These are phyloP conservation scores for Tipula vernalis DNA, from an alignment of 2,888 invertebrate genomes.

Conservation along the genomic window DNA sequence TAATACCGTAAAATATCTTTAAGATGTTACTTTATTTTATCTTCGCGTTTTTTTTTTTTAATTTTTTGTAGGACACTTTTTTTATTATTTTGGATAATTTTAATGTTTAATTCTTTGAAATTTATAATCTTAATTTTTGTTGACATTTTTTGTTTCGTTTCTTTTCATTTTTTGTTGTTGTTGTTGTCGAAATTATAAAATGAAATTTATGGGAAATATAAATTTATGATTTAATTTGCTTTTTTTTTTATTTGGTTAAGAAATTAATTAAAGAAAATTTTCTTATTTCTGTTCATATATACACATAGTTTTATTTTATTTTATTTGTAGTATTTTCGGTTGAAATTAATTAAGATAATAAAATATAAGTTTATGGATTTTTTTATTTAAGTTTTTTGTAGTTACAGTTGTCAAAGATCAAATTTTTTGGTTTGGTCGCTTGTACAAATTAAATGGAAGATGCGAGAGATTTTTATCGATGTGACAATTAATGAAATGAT, in stretches of 20 bases:
- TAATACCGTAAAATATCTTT: neutral
- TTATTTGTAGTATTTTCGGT: neutral
- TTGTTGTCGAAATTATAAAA: neutral
- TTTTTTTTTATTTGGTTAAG: neutral
- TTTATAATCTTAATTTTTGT: slow-evolving; percentile 4
- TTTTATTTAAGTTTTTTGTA: neutral
- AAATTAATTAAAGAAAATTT: slow-evolving; percentile 4
- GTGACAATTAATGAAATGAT: neutral
- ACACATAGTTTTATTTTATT: neutral
- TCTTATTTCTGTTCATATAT: neutral
- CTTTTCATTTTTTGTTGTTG: neutral
- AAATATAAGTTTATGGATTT: neutral
- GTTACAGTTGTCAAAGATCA: neutral
- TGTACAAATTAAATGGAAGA: neutral
- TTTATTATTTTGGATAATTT: neutral
- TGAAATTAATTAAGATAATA: neutral
- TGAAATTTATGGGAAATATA: neutral
- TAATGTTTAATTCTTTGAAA: neutral
- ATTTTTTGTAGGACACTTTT: neutral
- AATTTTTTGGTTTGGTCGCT: neutral
- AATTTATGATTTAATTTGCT: neutral
- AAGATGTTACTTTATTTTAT: neutral
- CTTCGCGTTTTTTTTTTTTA: neutral
- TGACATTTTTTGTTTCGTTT: neutral
- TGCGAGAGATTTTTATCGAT: neutral